Evolutionary conservation across 2,888 invertebrate species (phyloP), one percentile per base, ranked within the genome.

Genomic region (Stenurella melanura): DNA sequence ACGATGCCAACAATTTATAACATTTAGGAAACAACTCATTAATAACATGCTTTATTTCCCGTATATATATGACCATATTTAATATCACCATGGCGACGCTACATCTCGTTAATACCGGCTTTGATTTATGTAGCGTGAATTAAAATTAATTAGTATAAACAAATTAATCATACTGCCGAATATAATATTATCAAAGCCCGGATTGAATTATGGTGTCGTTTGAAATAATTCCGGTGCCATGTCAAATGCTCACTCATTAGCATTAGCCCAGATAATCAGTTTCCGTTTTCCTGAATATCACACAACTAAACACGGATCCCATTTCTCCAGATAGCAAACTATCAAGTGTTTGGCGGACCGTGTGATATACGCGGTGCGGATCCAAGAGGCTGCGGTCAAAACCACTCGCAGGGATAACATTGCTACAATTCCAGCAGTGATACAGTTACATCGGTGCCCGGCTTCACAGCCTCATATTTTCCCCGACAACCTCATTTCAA

Each of bases 391-490:
- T 70, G 70, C 70, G 70, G 70, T 70, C 70, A 60, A 30, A 42
- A 21, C 38, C 70, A 21, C 60, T 70, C 70, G 30, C 67, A 67
- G 26, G 54, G 67, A n/a, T 54, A 54, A 21, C 57, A 69, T 34
- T 69, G 69, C 68, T 26, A 56, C 30, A 68, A 68, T 69, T 30
- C 57, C 69, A 57, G 57, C 9, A 57, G 30, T 67, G 67, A 60
- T 68, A 60, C 54, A 34, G 68, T 54, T 61, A 54, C 74, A 54
- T 54, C 50, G 50, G 54, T 56, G 42, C 60, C 5, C 26, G 34
- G 63, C 57, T n/a, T n/a, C n/a, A n/a, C n/a, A n/a, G n/a, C n/a
- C n/a, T 70, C 70, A 69, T 78, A 67, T 76, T 78, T 76, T 73
- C 78, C 73, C 73, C 69, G 75, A 76, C 76, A 73, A 64, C 56